Percentiles rank a stretch among this genome's conserved stretches.
Conservation (phyloP, 2,797 vertebrate genomes). For the Cossypha polioptera region DNA sequence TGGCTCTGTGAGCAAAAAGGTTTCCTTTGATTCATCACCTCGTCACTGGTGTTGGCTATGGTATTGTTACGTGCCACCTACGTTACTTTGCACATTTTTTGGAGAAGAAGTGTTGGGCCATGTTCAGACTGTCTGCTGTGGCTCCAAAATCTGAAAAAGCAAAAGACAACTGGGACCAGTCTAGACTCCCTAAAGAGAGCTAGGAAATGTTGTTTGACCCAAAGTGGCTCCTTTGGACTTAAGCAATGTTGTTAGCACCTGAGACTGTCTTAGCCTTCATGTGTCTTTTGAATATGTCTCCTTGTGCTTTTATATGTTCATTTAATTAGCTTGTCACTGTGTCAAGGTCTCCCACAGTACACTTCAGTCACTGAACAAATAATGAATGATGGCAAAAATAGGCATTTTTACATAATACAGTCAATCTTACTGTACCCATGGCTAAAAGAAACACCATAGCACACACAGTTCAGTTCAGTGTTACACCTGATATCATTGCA, state of each 20-base stretch:
- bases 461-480: background rate
- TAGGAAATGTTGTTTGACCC: background rate
- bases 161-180: background rate
- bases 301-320: background rate
- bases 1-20: background rate
- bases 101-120: background rate
- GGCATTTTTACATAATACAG: background rate
- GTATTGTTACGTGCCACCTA: accelerated
- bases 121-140: background rate
- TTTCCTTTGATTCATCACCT: background rate
- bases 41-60: background rate
- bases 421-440: background rate
- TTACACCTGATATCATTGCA: background rate
- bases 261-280: background rate
- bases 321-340: background rate
- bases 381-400: background rate
- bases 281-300: background rate
- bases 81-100: background rate
- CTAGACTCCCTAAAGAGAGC: background rate
- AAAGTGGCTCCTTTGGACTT: background rate
- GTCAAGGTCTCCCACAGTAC: background rate
- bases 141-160: background rate
- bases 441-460: background rate
- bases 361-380: background rate
- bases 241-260: background rate